Base-by-base conservation (phyloP, 2,888 invertebrate species). In the Listrodromus nycthemerus region DNA sequence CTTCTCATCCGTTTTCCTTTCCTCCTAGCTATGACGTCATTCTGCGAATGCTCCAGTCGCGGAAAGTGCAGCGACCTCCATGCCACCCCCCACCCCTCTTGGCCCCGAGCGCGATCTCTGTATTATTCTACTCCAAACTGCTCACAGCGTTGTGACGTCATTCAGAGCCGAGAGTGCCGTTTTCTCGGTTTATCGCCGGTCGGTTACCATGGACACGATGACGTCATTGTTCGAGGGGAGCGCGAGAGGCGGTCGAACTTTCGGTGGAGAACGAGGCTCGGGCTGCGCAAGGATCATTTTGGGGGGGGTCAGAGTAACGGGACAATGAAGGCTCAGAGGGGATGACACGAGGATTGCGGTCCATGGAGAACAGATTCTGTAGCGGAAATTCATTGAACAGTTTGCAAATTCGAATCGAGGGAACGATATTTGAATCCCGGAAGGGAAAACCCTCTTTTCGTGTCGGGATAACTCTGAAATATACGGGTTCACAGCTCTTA, bases 171-270 rank as follows among this genome's bases (percentile, higher is more conserved):
- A 48, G 55, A n/a, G n/a, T 70, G n/a, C 63, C 21, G 24, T 27
- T 16, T 13, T 58, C 58, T 65, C 74, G 81, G 84, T 80, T 84
- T 75, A 24, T 27, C 67, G 82, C 71, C 74, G 55, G 21, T 24
- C 13, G 55, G 92, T 91, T 89, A 85, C 91, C 91, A 91, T 92
- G 91, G 92, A 86, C 85, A 92, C 90, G 83, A 86, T 91, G 91
- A 92, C 91, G 92, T 90, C 90, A 87, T 88, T 74, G 85, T 88
- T 88, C 86, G 86, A 78, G 76, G 76, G 80, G 77, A 65, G 86
- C 74, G 82, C 85, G 82, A 78, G 61, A 41, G 71, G 55, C 19
- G 19, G 55, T 24, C 21, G 37, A 41, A 55, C 13, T 13, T 27
- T 27, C 24, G 58, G 58, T 5, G 58, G 58, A 6, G 30, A 27